Base-by-base conservation (phyloP, 2,113 vertebrate genomes). In the Coracopsis vasa region DNA sequence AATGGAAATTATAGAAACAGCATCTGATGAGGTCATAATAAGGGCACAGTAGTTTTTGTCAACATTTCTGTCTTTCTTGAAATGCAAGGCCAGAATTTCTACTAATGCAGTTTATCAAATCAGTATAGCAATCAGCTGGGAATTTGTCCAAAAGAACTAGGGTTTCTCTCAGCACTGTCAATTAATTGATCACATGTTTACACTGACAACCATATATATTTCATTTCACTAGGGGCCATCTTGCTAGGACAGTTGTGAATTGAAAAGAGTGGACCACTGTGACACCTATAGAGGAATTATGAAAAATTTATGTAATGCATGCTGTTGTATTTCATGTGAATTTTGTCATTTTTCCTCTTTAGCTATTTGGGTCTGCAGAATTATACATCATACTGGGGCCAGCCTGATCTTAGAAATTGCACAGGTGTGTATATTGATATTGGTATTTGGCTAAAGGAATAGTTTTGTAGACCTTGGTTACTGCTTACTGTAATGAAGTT, bases 331-430 rank as follows among this genome's bases (percentile, higher is more conserved):
- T 84, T 90, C 33, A 88, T 69, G 20, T 47, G 19, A 47, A 81
- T 80, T 94, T 79, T 95, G 54, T 88, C 9, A 28, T 72, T 91
- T 86, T 93, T 74, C 90, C 47, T 96, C 42, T 92, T 86, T 84
- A 99, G 99, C 91, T 54, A 97, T 81, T 95, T 97, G 56, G 97
- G 93, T 67, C 44, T 62, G 9, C 95, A 97, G 56, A 98, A 98
- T 92, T 98, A 98, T 61, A 97, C 96, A 6, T 98, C 98, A 37
- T 97, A 91, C 70, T 99, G 99, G 99, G 97, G 97, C 8, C 35
- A 91, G 9, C 96, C 98, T 39, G 98, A 99, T 94, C 8, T 97
- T 79, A 97, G 95, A 42, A 99, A 99, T 79, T 99, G 99, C 96
- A 98, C 98, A 87, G 97, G 98, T 98, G 51, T 51, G 98, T 97